Percentiles rank a stretch among this genome's conserved stretches.
phyloP scores from a whole-genome alignment of 2,113 vertebrate species.

The Mixornis gularis region DNA sequence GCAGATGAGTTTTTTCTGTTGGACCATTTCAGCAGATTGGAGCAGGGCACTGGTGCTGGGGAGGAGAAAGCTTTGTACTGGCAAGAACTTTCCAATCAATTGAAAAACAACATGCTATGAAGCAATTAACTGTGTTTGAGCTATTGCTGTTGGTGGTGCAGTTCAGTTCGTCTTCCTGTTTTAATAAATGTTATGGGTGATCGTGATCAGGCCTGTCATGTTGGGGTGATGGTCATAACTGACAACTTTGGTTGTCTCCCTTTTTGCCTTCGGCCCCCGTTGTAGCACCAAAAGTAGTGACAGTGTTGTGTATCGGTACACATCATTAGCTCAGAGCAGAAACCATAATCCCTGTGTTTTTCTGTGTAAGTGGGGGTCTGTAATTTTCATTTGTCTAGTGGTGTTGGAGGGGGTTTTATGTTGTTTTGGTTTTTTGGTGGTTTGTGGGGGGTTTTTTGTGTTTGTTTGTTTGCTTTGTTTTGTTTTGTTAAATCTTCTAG shows the following conservation, averaged over 20 bases:
- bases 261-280: neutral
- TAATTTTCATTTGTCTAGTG: neutral
- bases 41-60: neutral
- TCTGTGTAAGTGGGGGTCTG: neutral
- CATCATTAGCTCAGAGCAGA: neutral
- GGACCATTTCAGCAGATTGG: neutral
- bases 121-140: neutral
- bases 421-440: neutral
- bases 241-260: neutral
- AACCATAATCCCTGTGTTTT: neutral
- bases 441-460: too few relatives aligned
- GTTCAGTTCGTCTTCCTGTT: neutral
- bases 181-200: neutral
- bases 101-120: neutral
- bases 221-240: neutral
- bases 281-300: neutral
- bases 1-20: neutral
- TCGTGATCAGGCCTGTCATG: neutral
- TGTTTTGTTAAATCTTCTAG: neutral
- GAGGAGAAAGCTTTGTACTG: neutral
- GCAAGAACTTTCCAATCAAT: neutral
- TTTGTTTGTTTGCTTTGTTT: neutral
- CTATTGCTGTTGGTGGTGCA: neutral
- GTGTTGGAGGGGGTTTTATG: too few relatives aligned
- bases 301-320: neutral